A percentile compares a stretch with the other conserved stretches of the same genome.
phyloP scores from a whole-genome alignment of 1,140 invertebrate species.

The Drosophila baimaii region DNA sequence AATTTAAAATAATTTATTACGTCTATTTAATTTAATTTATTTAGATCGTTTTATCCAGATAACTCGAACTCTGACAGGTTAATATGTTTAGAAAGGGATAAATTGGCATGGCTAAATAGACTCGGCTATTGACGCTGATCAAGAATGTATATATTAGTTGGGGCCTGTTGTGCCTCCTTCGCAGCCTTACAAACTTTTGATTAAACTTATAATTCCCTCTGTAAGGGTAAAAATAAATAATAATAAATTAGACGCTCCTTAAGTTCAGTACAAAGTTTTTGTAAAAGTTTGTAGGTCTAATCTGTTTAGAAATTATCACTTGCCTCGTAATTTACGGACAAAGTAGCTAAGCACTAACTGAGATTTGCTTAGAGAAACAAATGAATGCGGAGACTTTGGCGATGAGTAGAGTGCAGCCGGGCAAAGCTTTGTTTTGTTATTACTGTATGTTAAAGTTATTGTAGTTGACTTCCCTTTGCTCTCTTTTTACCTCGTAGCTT shows the following conservation, averaged over 20 bases:
- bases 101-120: too few species aligned
- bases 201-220: not conserved
- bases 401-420: not conserved
- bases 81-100: too few species aligned
- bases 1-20: too few species aligned
- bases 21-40: too few species aligned
- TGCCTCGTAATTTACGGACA: not conserved
- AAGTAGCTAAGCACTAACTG: not conserved
- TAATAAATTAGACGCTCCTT: not conserved
- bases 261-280: not conserved
- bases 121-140: too few species aligned
- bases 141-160: too few species aligned
- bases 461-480: not conserved
- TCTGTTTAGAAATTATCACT: not conserved
- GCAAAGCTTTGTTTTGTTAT: constrained; percentile 3
- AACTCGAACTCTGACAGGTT: too few species aligned
- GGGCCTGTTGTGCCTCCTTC: too few species aligned
- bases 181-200: too few species aligned
- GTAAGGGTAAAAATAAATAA: not conserved
- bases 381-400: not conserved
- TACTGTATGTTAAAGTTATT: constrained; percentile 24
- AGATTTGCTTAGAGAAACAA: constrained; percentile 7
- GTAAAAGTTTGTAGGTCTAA: not conserved
- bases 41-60: too few species aligned
- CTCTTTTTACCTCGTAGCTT: constrained; percentile 38